phyloP scores from a whole-genome alignment of 2,888 invertebrate genomes.

The Antheraea yamamai region DNA sequence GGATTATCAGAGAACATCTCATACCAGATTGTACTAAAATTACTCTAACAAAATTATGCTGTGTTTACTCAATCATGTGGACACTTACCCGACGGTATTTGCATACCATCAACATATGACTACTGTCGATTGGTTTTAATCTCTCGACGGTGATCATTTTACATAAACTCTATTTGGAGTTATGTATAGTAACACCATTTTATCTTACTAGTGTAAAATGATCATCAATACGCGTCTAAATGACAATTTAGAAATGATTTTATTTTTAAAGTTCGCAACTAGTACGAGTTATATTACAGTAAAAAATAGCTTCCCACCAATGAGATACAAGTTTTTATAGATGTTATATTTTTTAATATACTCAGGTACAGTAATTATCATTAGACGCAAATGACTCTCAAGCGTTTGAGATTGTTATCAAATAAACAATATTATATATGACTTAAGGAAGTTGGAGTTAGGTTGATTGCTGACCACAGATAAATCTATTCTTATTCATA shows the following conservation, averaged over 20 bases:
- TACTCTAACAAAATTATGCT: not conserved
- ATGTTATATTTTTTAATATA: not conserved
- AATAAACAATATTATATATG: slow-evolving; percentile 48
- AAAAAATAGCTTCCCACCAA: slow-evolving; percentile 15
- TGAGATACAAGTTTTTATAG: slow-evolving; percentile 11
- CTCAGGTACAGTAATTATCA: slow-evolving; percentile 26
- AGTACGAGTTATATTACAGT: not conserved
- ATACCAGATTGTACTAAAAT: not conserved
- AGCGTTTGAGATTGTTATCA: slow-evolving; percentile 60
- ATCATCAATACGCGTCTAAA: not conserved
- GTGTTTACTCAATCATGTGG: too few relatives aligned
- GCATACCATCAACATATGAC: not conserved
- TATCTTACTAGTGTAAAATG: not conserved
- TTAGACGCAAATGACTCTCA: slow-evolving; percentile 47
- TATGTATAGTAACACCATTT: not conserved
- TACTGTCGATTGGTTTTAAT: not conserved
- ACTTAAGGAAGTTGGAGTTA: not conserved
- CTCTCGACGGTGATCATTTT: not conserved
- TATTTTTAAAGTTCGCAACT: not conserved
- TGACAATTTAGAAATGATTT: not conserved
- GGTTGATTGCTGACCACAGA: not conserved
- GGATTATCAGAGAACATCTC: not conserved
- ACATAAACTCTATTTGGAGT: not conserved
- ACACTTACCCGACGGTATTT: not conserved
- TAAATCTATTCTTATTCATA: not conserved